A percentile compares a stretch with the other conserved stretches of the same genome.
Conservation (phyloP, 2,888 invertebrate species). For the Physocephala rufipes region DNA sequence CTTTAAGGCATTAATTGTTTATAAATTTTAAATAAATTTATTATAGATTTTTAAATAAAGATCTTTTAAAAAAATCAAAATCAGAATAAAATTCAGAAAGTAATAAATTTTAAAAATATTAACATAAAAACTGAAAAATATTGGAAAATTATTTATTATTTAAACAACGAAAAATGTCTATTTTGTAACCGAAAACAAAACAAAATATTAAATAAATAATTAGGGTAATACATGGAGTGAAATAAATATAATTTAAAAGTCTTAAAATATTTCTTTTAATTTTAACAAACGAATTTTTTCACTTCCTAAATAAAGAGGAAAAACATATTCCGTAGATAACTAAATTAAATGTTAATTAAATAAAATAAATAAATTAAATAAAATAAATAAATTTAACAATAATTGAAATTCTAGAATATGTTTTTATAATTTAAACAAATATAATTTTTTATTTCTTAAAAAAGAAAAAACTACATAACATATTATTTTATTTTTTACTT, state of each 20-base stretch:
- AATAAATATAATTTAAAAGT: background rate
- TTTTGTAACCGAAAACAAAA: too few relatives aligned
- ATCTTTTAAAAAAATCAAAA: background rate
- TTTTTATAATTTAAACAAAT: background rate
- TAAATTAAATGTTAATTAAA: background rate
- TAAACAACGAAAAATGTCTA: too few relatives aligned
- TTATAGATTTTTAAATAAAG: background rate
- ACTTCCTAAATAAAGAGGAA: too few relatives aligned
- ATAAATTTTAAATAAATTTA: background rate
- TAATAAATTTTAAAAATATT: background rate
- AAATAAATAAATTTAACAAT: background rate
- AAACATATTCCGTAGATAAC: too few relatives aligned
- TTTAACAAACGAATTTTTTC: too few relatives aligned
- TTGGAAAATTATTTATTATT: too few relatives aligned
- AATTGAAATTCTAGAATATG: background rate
- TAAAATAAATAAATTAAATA: background rate
- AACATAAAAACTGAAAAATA: background rate
- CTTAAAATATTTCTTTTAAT: background rate
- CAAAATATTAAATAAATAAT: too few relatives aligned
- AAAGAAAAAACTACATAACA: too few relatives aligned
- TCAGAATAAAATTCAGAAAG: background rate
- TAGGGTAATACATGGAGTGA: too few relatives aligned
- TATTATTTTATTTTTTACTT: too few relatives aligned
- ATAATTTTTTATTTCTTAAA: background rate
- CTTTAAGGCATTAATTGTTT: background rate